Conservation (phyloP, 2,888 invertebrate species). For the Piscicola geometra region DNA sequence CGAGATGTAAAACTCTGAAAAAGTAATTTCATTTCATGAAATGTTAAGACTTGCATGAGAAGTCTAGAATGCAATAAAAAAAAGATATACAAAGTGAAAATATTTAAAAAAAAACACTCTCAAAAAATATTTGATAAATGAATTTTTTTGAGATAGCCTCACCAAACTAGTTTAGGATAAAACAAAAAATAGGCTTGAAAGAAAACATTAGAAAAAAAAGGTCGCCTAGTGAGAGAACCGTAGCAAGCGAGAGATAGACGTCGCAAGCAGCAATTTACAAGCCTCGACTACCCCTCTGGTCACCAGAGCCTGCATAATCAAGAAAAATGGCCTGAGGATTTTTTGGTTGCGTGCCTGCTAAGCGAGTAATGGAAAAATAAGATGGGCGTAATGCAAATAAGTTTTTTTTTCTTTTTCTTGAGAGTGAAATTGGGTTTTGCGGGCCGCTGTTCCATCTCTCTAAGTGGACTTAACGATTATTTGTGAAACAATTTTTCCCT, state of each 20-base stretch:
- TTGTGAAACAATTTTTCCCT: conserved; percentile 12
- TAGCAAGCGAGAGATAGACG: background rate
- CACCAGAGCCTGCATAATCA: conserved; percentile 16
- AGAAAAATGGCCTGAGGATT: background rate
- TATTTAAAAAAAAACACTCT: background rate
- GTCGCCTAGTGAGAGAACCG: too few relatives aligned
- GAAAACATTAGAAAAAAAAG: too few relatives aligned
- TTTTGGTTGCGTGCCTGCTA: conserved; percentile 18
- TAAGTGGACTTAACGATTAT: conserved; percentile 16
- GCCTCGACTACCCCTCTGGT: background rate
- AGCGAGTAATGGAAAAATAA: conserved; percentile 15
- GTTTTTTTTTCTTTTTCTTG: background rate
- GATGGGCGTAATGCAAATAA: conserved; percentile 6
- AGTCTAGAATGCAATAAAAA: too few relatives aligned
- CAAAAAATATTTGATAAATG: too few relatives aligned
- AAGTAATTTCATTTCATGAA: too few relatives aligned
- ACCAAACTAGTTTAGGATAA: too few relatives aligned
- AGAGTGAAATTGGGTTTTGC: background rate
- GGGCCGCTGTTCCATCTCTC: background rate
- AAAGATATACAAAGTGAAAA: too few relatives aligned
- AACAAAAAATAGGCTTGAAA: too few relatives aligned
- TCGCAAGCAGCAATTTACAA: background rate
- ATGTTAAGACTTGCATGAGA: too few relatives aligned
- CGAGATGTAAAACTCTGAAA: too few relatives aligned
- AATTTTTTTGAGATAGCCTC: too few relatives aligned